Percentiles rank a stretch among this genome's conserved stretches.
These are phyloP conservation scores for Phalloptychus januarius DNA, from an alignment of 2,797 vertebrate species.

Conservation along the genomic window DNA sequence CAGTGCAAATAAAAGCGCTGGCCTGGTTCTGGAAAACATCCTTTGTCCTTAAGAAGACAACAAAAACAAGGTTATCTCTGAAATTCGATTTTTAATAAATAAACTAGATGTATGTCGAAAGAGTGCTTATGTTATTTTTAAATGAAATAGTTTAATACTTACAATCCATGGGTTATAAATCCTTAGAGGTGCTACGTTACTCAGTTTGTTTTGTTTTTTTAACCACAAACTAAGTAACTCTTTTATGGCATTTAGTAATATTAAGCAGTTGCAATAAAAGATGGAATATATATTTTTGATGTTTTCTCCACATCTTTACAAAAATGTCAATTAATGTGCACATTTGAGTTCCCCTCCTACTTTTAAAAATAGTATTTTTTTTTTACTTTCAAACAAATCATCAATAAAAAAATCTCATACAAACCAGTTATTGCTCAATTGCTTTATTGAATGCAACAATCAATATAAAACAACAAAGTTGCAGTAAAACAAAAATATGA, in stretches of 20 bases:
- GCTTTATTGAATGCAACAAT: conserved; percentile 38
- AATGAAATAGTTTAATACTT: too few species aligned
- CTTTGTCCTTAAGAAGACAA: too few species aligned
- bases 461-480: conserved; percentile 17
- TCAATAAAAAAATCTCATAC: not conserved
- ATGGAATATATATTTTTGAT: not conserved
- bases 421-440: not conserved
- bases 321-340: not conserved
- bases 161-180: too few species aligned
- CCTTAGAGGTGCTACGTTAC: too few species aligned
- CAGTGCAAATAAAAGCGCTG: not conserved
- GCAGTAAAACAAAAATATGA: conserved; percentile 19
- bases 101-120: too few species aligned
- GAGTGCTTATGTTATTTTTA: too few species aligned
- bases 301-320: not conserved
- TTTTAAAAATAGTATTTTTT: not conserved
- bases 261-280: not conserved
- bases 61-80: too few species aligned
- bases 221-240: too few species aligned
- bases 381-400: not conserved
- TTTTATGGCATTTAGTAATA: not conserved
- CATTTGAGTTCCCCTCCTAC: not conserved
- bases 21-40: too few species aligned
- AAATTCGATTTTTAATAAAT: too few species aligned
- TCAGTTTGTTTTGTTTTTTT: too few species aligned